Base-by-base conservation (phyloP, 1,140 invertebrate species). In the Caenorhabditis brenneri region DNA sequence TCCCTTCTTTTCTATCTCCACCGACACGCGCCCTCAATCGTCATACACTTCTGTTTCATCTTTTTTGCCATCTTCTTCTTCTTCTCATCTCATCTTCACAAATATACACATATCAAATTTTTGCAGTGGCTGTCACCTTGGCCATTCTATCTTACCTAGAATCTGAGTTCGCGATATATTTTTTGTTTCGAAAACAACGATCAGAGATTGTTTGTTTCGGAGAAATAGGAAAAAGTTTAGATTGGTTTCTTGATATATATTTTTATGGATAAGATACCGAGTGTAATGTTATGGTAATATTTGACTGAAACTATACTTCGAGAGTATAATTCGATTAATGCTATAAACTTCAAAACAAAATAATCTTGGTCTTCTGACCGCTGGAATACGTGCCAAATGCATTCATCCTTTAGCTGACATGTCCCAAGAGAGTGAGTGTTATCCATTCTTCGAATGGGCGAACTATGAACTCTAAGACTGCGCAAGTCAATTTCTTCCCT, bases 1-100 rank as follows among this genome's bases (percentile, higher is more conserved):
- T 74, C 65, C 19, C 65, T n/a, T 51, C 16, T 46, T 46, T 46
- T 46, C 16, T 46, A 16, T 46, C 16, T 51, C 49, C 39, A 42
- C 39, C 39, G 39, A n/a, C 49, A n/a, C 22, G 7, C 53, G 19
- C 6, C 53, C 36, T n/a, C 65, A 42, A 24, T 74, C n/a, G 65
- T 42, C 65, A 74, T 74, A 74, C 65, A 74, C 65, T 74, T 74
- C 65, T 42, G 36, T 74, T 74, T 74, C 65, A 74, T 74, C 65
- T 42, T 74, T 31, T 74, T 65, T 7, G 16, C 42, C 33, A 29
- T n/a, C 29, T 29, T 42, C 29, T 42, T 74, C 65, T 74, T 60
- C 29, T 65, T 65, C 19, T 65, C 36, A 19, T 65, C 31, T 10
- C 19, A 5, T 42, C 19, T 42, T 42, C 65, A 33, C 33, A 74